Conservation (phyloP, 2,888 invertebrate species). For the Macrophya alboannulata region DNA sequence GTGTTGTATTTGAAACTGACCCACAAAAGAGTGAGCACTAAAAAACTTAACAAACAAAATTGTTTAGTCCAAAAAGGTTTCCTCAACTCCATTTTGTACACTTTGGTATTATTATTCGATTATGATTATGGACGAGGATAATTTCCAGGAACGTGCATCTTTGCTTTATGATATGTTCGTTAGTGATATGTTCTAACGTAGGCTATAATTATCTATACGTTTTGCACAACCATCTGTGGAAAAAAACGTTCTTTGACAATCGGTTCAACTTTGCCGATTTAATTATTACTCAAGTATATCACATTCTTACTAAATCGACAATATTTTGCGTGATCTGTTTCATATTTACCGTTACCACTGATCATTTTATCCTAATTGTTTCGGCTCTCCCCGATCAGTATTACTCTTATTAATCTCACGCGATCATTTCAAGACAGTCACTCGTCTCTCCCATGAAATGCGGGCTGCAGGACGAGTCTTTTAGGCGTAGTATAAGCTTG, state of each 20-base stretch:
- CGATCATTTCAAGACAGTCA: background rate
- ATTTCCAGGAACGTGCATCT: conserved; percentile 57
- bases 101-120: background rate
- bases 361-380: background rate
- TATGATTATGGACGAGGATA: conserved; percentile 44
- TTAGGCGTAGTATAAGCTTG: background rate
- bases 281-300: background rate
- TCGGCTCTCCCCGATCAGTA: background rate
- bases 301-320: background rate
- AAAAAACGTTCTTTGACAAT: background rate
- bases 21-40: conserved; percentile 70
- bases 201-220: background rate
- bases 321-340: background rate
- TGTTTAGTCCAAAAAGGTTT: conserved; percentile 64
- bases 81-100: conserved; percentile 63
- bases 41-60: conserved; percentile 63
- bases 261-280: background rate
- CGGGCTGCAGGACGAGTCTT: conserved; percentile 9
- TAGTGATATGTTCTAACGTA: conserved; percentile 42
- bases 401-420: background rate
- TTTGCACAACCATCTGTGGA: conserved; percentile 34
- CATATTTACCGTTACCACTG: conserved; percentile 24
- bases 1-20: conserved; percentile 71
- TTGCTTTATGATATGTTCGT: conserved; percentile 33
- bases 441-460: conserved; percentile 13